A percentile compares a stretch with the other conserved stretches of the same genome.
Conservation (phyloP, 2,888 invertebrate genomes). For the Monochamus alternatus region DNA sequence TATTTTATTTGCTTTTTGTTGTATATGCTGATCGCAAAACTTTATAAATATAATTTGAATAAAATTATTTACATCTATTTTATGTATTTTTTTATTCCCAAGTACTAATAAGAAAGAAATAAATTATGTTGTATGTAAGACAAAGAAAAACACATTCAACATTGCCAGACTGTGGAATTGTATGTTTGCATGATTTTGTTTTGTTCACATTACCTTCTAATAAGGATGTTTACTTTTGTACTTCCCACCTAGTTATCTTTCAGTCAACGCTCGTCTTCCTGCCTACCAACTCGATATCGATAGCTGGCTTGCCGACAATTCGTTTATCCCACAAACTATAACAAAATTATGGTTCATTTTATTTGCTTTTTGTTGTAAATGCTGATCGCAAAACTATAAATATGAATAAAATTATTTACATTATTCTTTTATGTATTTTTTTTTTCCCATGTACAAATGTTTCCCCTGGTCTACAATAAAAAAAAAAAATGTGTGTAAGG, state of each 20-base stretch:
- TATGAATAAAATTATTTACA: conserved; percentile 26
- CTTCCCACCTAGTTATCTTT: too few relatives aligned
- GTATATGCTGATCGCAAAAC: conserved; percentile 17
- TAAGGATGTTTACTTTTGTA: too few relatives aligned
- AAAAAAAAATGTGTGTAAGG: too few relatives aligned
- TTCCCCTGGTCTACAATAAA: too few relatives aligned
- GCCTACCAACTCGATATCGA: too few relatives aligned
- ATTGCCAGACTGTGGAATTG: too few relatives aligned
- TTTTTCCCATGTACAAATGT: neutral
- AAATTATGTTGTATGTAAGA: too few relatives aligned
- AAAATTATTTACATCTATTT: conserved; percentile 24
- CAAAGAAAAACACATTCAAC: too few relatives aligned
- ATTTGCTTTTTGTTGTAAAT: conserved; percentile 32
- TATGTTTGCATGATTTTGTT: too few relatives aligned
- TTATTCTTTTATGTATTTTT: conserved; percentile 1
- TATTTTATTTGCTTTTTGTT: conserved; percentile 35
- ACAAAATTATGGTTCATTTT: conserved; percentile 30
- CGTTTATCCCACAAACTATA: conserved; percentile 18
- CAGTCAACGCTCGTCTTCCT: too few relatives aligned
- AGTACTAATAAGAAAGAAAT: neutral
- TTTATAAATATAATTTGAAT: conserved; percentile 29
- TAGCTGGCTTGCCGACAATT: neutral
- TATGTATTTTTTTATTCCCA: neutral
- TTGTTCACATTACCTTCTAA: too few relatives aligned
- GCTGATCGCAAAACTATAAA: conserved; percentile 19